Evolutionary conservation across 2,888 invertebrate species (phyloP), one percentile per base, ranked within the genome.

Genomic region (Pandemis cinnamomeana): DNA sequence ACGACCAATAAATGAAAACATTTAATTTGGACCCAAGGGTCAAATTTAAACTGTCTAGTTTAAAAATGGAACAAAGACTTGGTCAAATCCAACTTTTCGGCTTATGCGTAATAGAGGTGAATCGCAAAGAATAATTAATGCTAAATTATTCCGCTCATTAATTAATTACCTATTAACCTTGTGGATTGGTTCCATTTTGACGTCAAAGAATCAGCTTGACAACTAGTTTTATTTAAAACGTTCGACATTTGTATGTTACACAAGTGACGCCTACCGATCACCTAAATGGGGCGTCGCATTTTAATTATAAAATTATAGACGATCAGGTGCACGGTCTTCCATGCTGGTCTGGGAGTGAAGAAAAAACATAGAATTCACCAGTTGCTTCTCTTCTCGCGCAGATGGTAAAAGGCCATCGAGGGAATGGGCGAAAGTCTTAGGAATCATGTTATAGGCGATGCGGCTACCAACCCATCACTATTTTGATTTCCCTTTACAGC

Each of bases 101-200:
- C 58, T 20, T n/a, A 10, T 58, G 58, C 20, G 58, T n/a, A 27
- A 10, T 27, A 27, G 27, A 58, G 11, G 11, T 27, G 27, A 27
- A 58, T 27, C 7, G 51, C 7, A 27, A 20, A 58, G 27, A 58
- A 58, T 58, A 67, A 42, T 60, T 60, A 2, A 48, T 48, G 44
- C 6, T 11, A 44, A 72, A 58, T 72, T 55, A 72, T 58, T 63
- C 62, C 7, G 20, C 13, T 68, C 53, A 46, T 68, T 53, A 68
- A 72, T 72, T 36, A 72, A 72, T 68, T 20, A 71, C 61, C 36
- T 44, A 53, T 66, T 67, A 60, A 66, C 58, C 67, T 51, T 67
- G 61, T 61, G 61, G 11, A 55, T 55, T 53, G 15, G 67, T 61
- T 68, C 62, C 58, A 71, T 68, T 63, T 51, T 73, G 72, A 73